Evolutionary conservation across 1,140 invertebrate genomes (phyloP).

Genomic region (Trichoplusia ni): DNA sequence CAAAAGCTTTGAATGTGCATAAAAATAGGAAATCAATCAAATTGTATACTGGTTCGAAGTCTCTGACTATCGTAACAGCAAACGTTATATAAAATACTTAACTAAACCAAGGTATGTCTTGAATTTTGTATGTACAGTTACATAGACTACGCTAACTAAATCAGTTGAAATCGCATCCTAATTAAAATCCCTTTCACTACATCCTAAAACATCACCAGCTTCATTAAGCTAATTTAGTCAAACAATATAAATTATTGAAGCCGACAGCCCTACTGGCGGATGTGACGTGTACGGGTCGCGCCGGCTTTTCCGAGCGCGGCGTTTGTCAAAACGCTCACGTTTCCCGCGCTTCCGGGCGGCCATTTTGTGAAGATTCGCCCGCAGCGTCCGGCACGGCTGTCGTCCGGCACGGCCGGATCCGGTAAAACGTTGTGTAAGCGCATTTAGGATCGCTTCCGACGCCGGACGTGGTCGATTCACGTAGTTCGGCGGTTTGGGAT

Average conservation of each 20-base stretch:
- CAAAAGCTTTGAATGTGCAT: too few relatives aligned
- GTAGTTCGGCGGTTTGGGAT: conserved; percentile 17
- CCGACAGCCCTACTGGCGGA: conserved; percentile 14
- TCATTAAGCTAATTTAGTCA: background rate
- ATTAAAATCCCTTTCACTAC: background rate
- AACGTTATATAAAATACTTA: too few relatives aligned
- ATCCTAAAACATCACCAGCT: background rate
- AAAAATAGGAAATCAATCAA: too few relatives aligned
- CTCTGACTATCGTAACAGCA: too few relatives aligned
- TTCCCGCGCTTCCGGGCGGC: conserved; percentile 68
- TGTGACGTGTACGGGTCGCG: conserved; percentile 46
- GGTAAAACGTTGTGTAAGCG: conserved; percentile 74
- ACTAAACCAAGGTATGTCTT: too few relatives aligned
- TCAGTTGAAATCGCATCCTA: too few relatives aligned
- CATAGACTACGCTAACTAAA: too few relatives aligned
- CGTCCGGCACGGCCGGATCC: conserved; percentile 57
- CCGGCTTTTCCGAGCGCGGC: conserved; percentile 56
- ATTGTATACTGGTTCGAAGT: too few relatives aligned
- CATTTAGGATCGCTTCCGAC: conserved; percentile 65
- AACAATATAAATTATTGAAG: conserved; percentile 20
- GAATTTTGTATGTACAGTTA: too few relatives aligned
- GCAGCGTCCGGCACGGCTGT: conserved; percentile 61
- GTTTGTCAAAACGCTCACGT: conserved; percentile 77
- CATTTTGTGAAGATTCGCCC: conserved; percentile 73
- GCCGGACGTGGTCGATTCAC: conserved; percentile 19